Evolutionary conservation across 2,113 vertebrate genomes (phyloP), one percentile per base, ranked within the genome.

Genomic region (Trichomycterus rosablanca): DNA sequence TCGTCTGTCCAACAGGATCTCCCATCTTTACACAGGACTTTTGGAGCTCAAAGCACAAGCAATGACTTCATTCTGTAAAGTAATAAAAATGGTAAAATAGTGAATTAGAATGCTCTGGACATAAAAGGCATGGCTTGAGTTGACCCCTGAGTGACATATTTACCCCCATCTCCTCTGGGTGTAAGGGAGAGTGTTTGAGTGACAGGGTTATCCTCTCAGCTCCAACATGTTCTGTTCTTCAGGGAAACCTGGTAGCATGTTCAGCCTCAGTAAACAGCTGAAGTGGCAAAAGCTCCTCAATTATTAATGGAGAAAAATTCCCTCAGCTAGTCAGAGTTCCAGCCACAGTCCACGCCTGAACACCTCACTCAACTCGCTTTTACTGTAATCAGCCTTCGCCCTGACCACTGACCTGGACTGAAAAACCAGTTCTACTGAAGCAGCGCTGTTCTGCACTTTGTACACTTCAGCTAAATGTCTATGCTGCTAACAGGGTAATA

Each of bases 251-350:
- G 19, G 12, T 50, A 78, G 82, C 69, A 66, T 78, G 78, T 82
- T 82, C 76, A 76, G 81, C 63, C 79, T 82, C 79, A 82, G 77
- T 81, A 84, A 84, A 87, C 80, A 83, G 78, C 80, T 74, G 72
- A 80, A 76, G 67, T 68, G 16, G 72, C 52, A 46, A 81, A 67
- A 80, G 71, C 71, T 76, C 32, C 70, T 83, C 68, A 83, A 85
- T 84, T 84, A 85, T 86, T 83, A 79, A 86, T 82, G 45, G 51
- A 46, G 18, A 66, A 68, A 35, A 56, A 78, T 78, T 71, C 76
- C 42, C 64, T 46, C 16, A 16, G 22, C 43, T 23, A 15, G 8
- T 24, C 66, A 60, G 32, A 48, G 23, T 8, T 22, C 2, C 5
- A 32, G 16, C 19, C 46, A 46, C 12, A 23, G 51, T 10, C 20